Base-by-base conservation (phyloP, 1,140 invertebrate genomes). In the Zophobas atratus region DNA sequence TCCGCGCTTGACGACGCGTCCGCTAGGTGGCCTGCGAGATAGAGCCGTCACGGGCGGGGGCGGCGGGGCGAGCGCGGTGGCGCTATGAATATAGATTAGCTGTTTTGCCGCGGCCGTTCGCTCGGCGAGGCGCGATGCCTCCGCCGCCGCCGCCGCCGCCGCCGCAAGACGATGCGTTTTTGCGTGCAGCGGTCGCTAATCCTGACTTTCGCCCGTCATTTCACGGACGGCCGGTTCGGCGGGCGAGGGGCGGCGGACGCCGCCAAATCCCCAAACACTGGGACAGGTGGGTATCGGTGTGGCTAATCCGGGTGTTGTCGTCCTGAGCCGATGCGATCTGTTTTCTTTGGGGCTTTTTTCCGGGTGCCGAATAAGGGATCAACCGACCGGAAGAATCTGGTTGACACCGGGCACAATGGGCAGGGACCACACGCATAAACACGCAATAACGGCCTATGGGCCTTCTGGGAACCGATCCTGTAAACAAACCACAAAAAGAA, bases 61-160 rank as follows among this genome's bases (percentile, higher is more conserved):
- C 6, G 49, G 57, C 20, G 43, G 75, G 75, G 57, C 32, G 6
- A 55, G 57, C 41, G 75, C 41, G 75, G 75, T 8, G 75, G 63
- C 75, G 75, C 80, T 81, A 84, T 84, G 83, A 82, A 84, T 84
- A 84, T 83, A 84, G 83, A 84, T 83, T 83, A 84, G 82, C 83
- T 84, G 81, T 83, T 84, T 84, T 84, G 81, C 82, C 80, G 81
- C 77, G 56, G 77, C 70, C 70, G 48, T 72, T 72, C 36, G 56
- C 6, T 75, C 51, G 38, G 49, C 51, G 39, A 39, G 38, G 60
- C 41, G 60, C 41, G 60, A 67, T 67, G 60, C 60, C 60, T 6
- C 60, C 60, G 39, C 60, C 60, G 72, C 76, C 76, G 56, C 76
- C 51, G 43, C 70, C 70, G 41, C 53, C 46, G 6, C 60, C 60